A percentile compares a stretch with the other conserved stretches of the same genome.
These are phyloP conservation scores for Papilio polyxenes DNA, from an alignment of 1,140 invertebrate genomes.

Conservation along the genomic window DNA sequence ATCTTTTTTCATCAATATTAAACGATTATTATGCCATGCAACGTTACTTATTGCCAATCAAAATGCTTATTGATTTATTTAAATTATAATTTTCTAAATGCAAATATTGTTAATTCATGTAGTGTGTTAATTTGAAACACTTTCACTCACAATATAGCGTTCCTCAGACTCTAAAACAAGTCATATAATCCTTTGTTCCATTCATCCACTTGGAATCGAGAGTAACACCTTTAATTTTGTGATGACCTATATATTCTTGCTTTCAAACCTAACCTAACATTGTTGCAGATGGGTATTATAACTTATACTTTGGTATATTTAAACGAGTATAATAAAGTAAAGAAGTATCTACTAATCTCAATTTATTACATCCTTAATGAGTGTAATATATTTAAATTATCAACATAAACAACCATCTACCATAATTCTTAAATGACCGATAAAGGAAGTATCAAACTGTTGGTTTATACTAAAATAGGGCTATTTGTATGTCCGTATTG, in stretches of 20 bases:
- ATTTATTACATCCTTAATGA: no score
- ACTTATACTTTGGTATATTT: no score
- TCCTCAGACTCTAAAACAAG: no score
- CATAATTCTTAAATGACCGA: not conserved
- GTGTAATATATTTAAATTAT: not conserved
- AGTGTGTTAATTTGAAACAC: slow-evolving; percentile 1
- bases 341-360: no score
- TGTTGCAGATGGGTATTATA: no score
- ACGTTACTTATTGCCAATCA: not conserved
- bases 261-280: no score
- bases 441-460: slow-evolving; percentile 13
- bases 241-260: no score
- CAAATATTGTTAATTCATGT: not conserved
- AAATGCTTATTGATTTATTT: slow-evolving; percentile 5
- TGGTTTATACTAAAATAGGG: not conserved
- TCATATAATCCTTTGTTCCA: not conserved
- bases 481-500: slow-evolving; percentile 15
- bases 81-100: slow-evolving; percentile 4
- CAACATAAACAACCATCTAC: not conserved
- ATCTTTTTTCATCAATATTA: not conserved
- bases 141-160: not conserved
- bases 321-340: no score
- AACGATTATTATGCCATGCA: not conserved
- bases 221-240: no score
- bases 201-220: not conserved